Evolutionary conservation across 1,140 invertebrate genomes (phyloP), one percentile per base, ranked within the genome.

Genomic region (Drosophila willistoni): DNA sequence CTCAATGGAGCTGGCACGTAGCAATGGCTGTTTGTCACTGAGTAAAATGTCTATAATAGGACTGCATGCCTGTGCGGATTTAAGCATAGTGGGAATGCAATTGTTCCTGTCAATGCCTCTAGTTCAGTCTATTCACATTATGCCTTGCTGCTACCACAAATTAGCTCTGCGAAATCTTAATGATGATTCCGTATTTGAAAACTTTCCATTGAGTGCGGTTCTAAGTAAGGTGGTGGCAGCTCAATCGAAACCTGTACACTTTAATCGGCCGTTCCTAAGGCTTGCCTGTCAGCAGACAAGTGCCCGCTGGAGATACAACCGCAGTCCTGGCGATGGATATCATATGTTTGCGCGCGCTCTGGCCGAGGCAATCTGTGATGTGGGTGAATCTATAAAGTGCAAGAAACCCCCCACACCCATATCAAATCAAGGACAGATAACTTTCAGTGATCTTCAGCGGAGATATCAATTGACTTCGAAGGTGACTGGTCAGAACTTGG

Each of bases 141-240:
- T 97, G 91, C 95, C 96, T 6, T 98, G 97, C 85, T 98, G 97
- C 80, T 98, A 98, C 85, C 97, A 98, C 92, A 96, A 96, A 91
- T 93, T 97, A 66, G 79, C 81, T 1, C 60, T 90, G 7, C 39
- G 19, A 14, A 5, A 36, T 34, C 3, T 9, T 1, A 13, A 6
- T 41, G 42, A n/a, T 7, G n/a, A 42, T 22, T 22, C 41, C 81
- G 92, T 87, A 91, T 90, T 95, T 84, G 81, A 91, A 3, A 94
- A 95, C 86, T 96, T 96, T 91, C 95, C 95, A 1, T 68, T 95
- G 4, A 96, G 95, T 64, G 39, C 75, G 3, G 78, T 19, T 0
- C 79, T 91, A 1, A 57, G 34, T 0, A 44, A 41, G 14, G 78
- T 59, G 0, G 29, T 80, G 19, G 10, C 12, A 6, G 7, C 13